Base-by-base conservation (phyloP, 1,140 invertebrate species). In the Uloborus diversus region DNA sequence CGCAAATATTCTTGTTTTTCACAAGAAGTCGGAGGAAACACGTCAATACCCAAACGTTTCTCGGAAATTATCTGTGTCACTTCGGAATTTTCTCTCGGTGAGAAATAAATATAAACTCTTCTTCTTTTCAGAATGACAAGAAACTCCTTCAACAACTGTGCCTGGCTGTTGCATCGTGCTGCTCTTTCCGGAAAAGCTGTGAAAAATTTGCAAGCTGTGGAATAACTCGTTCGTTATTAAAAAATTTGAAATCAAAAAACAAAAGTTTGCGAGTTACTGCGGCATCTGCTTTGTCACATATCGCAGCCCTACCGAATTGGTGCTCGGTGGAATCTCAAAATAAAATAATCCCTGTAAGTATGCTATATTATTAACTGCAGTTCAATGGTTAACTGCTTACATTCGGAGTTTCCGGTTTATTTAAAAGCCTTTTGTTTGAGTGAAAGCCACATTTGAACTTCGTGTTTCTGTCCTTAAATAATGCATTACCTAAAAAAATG, bases 121-220 rank as follows among this genome's bases (percentile, higher is more conserved):
- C 35, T 33, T 28, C 32, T 30, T 30, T 64, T 49, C 7, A 78
- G 73, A 65, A 28, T 25, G 73, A 78, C 23, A 65, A 65, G 59
- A 78, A 57, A n/a, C 73, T 78, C 27, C 61, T 78, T 20, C 73
- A 65, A 25, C 73, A 78, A 20, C 47, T 78, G n/a, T 78, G 73
- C 7, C 42, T 78, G 57, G 73, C 73, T 20, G 73, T 65, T 23
- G 61, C 73, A 1, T 78, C 73, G 28, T 78, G 73, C 25, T 78
- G 73, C 13, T 78, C 73, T 32, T 66, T 57, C 23, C 53, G 57
- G 23, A 78, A 78, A 66, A 51, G 73, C 11, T 78, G 73, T 17
- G 62, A 78, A 37, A 78, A 65, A 23, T 78, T 78, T 57, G 73
- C 73, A 5, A 33, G 23, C 23, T 78, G 73, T 78, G 73, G 73